Conservation (phyloP, 2,113 vertebrate genomes). For the Dasypus novemcinctus region DNA sequence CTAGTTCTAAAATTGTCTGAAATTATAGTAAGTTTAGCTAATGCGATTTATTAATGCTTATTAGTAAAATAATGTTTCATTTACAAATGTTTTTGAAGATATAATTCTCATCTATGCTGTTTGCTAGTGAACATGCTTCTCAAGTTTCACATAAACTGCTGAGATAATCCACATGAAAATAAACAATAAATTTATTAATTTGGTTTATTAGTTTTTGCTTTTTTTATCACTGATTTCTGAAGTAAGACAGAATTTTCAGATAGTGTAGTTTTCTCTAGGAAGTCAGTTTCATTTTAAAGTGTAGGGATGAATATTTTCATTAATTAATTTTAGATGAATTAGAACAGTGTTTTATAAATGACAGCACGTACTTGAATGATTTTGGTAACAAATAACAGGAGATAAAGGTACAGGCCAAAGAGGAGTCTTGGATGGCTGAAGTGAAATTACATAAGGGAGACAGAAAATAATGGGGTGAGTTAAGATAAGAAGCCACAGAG, state of each 20-base stretch:
- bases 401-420: neutral
- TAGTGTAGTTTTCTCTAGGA: neutral
- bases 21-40: neutral
- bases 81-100: neutral
- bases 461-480: neutral
- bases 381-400: neutral
- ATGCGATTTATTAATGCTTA: neutral
- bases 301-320: neutral
- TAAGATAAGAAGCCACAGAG: too few species aligned
- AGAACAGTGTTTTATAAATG: neutral
- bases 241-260: neutral
- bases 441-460: neutral
- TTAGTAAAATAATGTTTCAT: neutral
- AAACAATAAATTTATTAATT: neutral
- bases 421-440: neutral
- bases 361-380: neutral
- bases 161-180: neutral
- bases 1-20: neutral
- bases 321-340: neutral
- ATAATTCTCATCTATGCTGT: neutral
- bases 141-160: neutral
- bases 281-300: slow-evolving; percentile 14
- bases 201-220: neutral
- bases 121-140: neutral
- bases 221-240: neutral